Evolutionary conservation across 2,113 vertebrate species (phyloP).

Genomic region (Dromiciops gliroides): DNA sequence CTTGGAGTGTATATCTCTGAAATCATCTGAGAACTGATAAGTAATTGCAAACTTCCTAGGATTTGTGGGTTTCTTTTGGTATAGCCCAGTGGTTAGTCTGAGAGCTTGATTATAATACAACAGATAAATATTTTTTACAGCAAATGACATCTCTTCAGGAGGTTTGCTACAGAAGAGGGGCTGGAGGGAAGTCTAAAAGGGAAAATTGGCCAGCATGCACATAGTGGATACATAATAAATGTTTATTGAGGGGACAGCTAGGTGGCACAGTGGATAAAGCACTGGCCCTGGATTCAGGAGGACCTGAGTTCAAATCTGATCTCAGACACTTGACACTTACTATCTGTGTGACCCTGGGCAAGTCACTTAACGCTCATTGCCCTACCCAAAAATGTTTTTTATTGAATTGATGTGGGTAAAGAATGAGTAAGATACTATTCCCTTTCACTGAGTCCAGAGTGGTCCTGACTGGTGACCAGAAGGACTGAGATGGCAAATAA

Average conservation of each 20-base stretch:
- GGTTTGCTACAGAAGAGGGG: not conserved
- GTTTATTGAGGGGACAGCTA: too few species aligned
- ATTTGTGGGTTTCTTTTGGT: accelerated
- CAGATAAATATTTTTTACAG: not conserved
- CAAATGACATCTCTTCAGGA: not conserved
- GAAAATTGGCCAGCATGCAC: not conserved
- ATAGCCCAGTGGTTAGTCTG: accelerated
- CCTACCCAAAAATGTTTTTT: too few species aligned
- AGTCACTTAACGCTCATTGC: too few species aligned
- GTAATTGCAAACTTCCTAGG: accelerated
- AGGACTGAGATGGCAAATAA: not conserved
- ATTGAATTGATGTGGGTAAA: not conserved
- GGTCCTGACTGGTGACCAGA: not conserved
- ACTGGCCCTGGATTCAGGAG: too few species aligned
- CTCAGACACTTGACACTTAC: too few species aligned
- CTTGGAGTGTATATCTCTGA: accelerated
- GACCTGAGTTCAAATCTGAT: too few species aligned
- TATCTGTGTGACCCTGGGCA: too few species aligned
- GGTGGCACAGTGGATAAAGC: too few species aligned
- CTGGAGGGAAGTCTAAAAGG: not conserved
- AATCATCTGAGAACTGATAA: not conserved
- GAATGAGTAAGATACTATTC: not conserved
- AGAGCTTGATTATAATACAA: not conserved
- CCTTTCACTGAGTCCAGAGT: not conserved
- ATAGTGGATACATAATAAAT: not conserved